These are phyloP conservation scores for Mastacembelus armatus DNA, from an alignment of 2,797 vertebrate species.

Conservation along the genomic window DNA sequence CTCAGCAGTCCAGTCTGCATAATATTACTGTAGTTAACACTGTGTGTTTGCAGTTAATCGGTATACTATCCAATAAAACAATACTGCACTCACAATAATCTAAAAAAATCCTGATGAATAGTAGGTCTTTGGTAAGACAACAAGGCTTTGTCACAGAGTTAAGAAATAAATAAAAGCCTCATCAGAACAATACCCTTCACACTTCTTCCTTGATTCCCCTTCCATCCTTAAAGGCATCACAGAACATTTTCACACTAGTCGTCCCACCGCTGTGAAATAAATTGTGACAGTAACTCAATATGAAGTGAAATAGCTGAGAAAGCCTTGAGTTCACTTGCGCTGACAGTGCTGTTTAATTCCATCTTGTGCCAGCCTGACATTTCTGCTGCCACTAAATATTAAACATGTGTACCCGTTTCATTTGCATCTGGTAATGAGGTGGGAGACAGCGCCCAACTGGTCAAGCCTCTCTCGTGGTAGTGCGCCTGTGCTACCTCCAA, in stretches of 20 bases:
- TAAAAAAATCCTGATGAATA: slow-evolving; percentile 48
- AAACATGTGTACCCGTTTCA: slow-evolving; percentile 87
- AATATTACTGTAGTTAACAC: slow-evolving; percentile 49
- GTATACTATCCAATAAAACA: slow-evolving; percentile 34
- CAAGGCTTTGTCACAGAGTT: slow-evolving; percentile 69
- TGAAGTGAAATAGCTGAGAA: slow-evolving; percentile 87
- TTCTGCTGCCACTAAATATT: slow-evolving; percentile 89
- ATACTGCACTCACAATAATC: slow-evolving; percentile 24
- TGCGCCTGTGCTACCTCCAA: slow-evolving; percentile 53
- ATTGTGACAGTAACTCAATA: slow-evolving; percentile 90
- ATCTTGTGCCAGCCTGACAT: slow-evolving; percentile 84
- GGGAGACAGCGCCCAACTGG: slow-evolving; percentile 81
- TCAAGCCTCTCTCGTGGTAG: slow-evolving; percentile 70
- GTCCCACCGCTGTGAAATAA: slow-evolving; percentile 81
- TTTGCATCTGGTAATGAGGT: slow-evolving; percentile 87
- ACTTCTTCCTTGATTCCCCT: slow-evolving; percentile 77
- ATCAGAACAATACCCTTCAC: slow-evolving; percentile 78
- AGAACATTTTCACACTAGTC: slow-evolving; percentile 81
- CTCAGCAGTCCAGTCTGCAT: slow-evolving; percentile 52
- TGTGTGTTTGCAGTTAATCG: slow-evolving; percentile 44
- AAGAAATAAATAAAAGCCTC: slow-evolving; percentile 71
- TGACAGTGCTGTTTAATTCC: slow-evolving; percentile 89
- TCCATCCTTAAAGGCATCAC: slow-evolving; percentile 83
- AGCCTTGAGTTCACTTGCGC: slow-evolving; percentile 84
- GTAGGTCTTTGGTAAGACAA: slow-evolving; percentile 69